Evolutionary conservation across 2,797 vertebrate genomes (phyloP), one percentile per base, ranked within the genome.

Genomic region (Macropodus opercularis): DNA sequence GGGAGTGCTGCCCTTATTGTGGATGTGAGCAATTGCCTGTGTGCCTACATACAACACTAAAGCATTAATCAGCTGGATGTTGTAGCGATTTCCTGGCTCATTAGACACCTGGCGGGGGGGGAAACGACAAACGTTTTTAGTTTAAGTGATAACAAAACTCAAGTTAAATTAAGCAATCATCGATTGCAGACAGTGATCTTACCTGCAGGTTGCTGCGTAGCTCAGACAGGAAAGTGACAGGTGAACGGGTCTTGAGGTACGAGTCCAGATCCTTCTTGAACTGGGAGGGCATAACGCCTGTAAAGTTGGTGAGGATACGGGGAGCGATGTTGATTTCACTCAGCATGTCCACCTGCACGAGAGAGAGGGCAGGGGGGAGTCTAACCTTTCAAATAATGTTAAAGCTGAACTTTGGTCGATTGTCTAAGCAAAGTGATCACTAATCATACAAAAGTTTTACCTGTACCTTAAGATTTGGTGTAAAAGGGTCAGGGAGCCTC

Each of bases 261-360:
- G 98, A 99, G 89, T 99, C 98, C 91, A 99, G 88, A 71, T 99
- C 98, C 89, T 99, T 99, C 91, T 99, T 99, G 89, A 99, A 99
- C 86, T 98, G 97, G 57, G 96, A 96, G 13, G 98, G 98, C 98
- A 99, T 99, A 63, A 99, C 98, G 19, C 96, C 95, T 5, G 98
- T 99, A 75, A 99, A 99, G 90, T 99, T 99, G 1, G 98, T 99
- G 83, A 99, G 96, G 83, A 99, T 99, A 26, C 98, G 94, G 9
- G 98, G 98, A 54, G 98, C 97, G 2, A 99, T 99, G 80, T 99
- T 99, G 78, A 99, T 99, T 90, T 99, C 98, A 62, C 96, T 99
- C 77, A 99, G 87, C 98, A 99, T 99, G 85, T 99, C 98, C 90
- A 99, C 98, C 98, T 99, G 55, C n/a, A n/a, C n/a, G n/a, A n/a